Evolutionary conservation across 2,113 vertebrate genomes (phyloP), one percentile per base, ranked within the genome.

Genomic region (Anser brachyrhynchus): DNA sequence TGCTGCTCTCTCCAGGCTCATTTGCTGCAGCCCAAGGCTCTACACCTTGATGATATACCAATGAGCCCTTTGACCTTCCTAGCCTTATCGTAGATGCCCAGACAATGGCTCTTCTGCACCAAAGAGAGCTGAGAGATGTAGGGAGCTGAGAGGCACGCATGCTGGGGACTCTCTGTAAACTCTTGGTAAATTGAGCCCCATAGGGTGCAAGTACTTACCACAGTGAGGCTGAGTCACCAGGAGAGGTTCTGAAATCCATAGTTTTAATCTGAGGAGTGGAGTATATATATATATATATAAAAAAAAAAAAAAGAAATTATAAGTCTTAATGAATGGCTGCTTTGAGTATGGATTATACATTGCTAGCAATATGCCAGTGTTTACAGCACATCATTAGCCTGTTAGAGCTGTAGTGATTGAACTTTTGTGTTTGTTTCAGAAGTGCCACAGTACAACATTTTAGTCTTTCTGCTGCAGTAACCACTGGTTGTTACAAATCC

Each of bases 401-500:
- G 82, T 91, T 85, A 95, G 95, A 97, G 92, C 93, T 87, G 66
- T 21, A 89, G 77, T 23, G 16, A 83, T 95, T 97, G 94, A 98
- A 98, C 94, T 96, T 97, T 93, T 96, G 90, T 96, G 80, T 96
- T 97, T 96, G 85, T 96, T 97, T 96, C 93, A 93, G 66, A 97
- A 91, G 95, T 95, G 57, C 78, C 96, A 97, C 62, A 52, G 84
- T 88, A 92, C 59, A 95, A 93, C 93, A 72, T 94, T 97, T 93
- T 83, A 93, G 41, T 73, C 88, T 97, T 96, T 92, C 96, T 96
- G 79, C 82, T 94, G 86, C 93, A 96, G 79, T 96, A 94, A 97
- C 90, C 92, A 92, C 94, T 95, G 88, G 95, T 96, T 97, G 91
- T 97, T 98, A 97, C 92, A 98, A 96, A 98, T 97, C 97, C 87